phyloP scores from a whole-genome alignment of 2,888 invertebrate species.

The Parapristionchus giblindavisi region DNA sequence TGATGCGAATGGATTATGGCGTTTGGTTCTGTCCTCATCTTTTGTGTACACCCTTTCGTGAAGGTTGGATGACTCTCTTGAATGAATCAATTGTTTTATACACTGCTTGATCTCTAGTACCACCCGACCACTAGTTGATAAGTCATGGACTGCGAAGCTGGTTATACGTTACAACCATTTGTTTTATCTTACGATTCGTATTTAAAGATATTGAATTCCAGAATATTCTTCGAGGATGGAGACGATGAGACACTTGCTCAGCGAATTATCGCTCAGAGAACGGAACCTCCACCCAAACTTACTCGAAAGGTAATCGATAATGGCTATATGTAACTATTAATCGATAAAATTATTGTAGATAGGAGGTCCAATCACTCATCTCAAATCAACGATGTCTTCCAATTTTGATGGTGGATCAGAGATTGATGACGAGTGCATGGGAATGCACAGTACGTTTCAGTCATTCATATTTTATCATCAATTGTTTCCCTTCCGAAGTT shows the following conservation, averaged over 20 bases:
- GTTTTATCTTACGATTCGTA: neutral
- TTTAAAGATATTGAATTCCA: neutral
- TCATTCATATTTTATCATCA: neutral
- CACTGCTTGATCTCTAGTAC: no score
- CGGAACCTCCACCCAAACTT: conserved; percentile 16
- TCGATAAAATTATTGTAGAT: neutral
- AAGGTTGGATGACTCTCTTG: no score
- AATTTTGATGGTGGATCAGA: neutral
- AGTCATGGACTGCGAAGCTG: no score
- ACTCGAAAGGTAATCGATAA: conserved; percentile 21
- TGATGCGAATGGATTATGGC: no score
- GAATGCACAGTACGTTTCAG: conserved; percentile 12
- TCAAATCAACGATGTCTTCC: conserved; percentile 2
- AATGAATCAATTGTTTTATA: no score
- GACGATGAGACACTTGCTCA: conserved; percentile 33
- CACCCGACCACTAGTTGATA: no score
- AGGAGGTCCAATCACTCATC: neutral
- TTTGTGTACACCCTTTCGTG: no score
- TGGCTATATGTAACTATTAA: no score
- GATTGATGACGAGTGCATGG: conserved; percentile 6
- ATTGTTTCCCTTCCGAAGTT: neutral
- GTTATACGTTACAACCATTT: no score
- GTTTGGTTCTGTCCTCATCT: no score
- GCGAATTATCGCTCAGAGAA: conserved; percentile 4
- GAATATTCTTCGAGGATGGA: conserved; percentile 30